These are phyloP conservation scores for Meteorus sp. DNA, from an alignment of 1,140 invertebrate species.

Conservation along the genomic window DNA sequence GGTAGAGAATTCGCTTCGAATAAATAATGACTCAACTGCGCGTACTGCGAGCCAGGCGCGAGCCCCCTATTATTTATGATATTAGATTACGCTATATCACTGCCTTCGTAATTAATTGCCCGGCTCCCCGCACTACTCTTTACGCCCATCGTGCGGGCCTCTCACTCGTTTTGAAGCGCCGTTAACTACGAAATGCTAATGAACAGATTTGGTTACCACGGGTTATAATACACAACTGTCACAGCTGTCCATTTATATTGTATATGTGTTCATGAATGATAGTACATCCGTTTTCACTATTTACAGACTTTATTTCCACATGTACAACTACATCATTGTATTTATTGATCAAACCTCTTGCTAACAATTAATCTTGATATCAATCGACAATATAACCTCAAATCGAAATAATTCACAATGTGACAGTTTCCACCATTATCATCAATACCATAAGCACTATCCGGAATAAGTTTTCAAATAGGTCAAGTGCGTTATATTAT, in stretches of 20 bases:
- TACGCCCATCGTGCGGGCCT: no score
- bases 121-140: no score
- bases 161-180: slow-evolving; percentile 34
- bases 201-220: slow-evolving; percentile 33
- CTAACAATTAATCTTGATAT: no score
- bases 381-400: no score
- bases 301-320: not conserved
- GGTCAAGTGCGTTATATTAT: no score
- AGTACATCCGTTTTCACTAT: not conserved
- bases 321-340: not conserved
- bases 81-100: slow-evolving; percentile 42
- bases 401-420: no score
- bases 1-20: slow-evolving; percentile 33
- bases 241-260: not conserved
- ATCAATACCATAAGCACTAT: no score
- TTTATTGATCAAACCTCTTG: not conserved
- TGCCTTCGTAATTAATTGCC: slow-evolving; percentile 42
- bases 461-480: no score
- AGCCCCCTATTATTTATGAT: slow-evolving; percentile 42
- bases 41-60: slow-evolving; percentile 21
- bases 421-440: no score
- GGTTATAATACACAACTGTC: slow-evolving; percentile 7
- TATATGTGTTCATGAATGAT: not conserved
- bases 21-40: slow-evolving; percentile 37
- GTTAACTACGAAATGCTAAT: slow-evolving; percentile 42